Evolutionary conservation across 2,888 invertebrate species (phyloP), one percentile per base, ranked within the genome.

Genomic region (Bhutanitis thaidina): DNA sequence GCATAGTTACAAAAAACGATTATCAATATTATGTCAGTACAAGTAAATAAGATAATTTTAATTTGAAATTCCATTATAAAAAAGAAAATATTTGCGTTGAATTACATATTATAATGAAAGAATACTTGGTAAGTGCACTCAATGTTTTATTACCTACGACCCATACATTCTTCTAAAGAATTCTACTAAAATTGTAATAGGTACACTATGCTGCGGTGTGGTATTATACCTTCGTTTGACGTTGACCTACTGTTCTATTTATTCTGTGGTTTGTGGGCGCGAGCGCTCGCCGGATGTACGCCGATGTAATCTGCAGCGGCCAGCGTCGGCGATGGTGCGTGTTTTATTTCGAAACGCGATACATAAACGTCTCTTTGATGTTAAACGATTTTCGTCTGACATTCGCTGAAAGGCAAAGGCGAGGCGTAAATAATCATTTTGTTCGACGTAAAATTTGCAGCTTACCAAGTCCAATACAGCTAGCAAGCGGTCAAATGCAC

Each of bases 301-400:
- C 41, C 38, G 34, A 50, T 50, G 44, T 34, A 38, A 44, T 44
- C 44, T 50, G 27, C 44, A 30, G 25, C 37, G 41, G 25, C 29
- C 52, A 48, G 34, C 25, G 49, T 41, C 54, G 44, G 56, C 39
- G 51, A 54, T 57, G 59, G 65, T 61, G 65, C 60, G 57, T 63
- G 69, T 73, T 73, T 74, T 67, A 72, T 71, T 71, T 71, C 65
- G 72, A 68, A 74, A 75, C 65, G 59, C 60, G 76, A 75, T 74
- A 72, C 68, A 71, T 65, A 73, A 73, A 65, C 66, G 66, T 62
- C 62, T 61, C 78, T 81, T 80, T 81, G 78, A 82, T 75, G 71
- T 72, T 65, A 58, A 62, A 70, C 62, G 66, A 69, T 70, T 74
- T 70, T 69, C 59, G 67, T 71, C 72, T 71, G 70, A 75, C 75